Evolutionary conservation across 1,140 invertebrate genomes (phyloP).

Genomic region (Bombus sibiricus): DNA sequence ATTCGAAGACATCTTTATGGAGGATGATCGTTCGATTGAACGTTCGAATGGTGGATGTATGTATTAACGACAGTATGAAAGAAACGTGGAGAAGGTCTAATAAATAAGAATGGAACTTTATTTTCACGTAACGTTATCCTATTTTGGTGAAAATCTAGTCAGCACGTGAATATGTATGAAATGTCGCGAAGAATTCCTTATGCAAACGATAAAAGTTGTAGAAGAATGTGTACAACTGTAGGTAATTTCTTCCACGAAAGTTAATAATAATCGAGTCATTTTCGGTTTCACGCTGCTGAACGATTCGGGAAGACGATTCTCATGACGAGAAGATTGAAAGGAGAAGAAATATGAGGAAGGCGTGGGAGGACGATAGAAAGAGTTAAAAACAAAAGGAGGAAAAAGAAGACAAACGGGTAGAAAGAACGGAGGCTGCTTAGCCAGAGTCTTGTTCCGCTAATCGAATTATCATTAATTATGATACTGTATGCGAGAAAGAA

Average conservation of each 20-base stretch:
- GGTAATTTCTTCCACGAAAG: background rate
- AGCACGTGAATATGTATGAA: background rate
- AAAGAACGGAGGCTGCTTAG: slow-evolving; percentile 61
- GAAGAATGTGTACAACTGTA: no score
- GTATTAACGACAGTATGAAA: background rate
- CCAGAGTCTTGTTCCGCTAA: slow-evolving; percentile 74
- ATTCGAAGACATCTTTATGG: background rate
- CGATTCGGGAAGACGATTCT: background rate
- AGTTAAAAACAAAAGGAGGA: background rate
- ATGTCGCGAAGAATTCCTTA: no score
- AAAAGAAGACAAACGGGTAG: slow-evolving; percentile 13
- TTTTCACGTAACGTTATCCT: background rate
- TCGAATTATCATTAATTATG: slow-evolving; percentile 79
- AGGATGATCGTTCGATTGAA: background rate
- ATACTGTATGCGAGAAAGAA: slow-evolving; percentile 64
- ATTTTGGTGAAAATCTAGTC: background rate
- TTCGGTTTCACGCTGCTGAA: background rate
- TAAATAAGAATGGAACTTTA: background rate
- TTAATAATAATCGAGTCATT: background rate
- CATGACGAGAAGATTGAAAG: slow-evolving; percentile 28
- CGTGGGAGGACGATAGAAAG: background rate
- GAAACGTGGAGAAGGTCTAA: background rate
- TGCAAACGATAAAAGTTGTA: no score
- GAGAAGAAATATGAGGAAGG: background rate
- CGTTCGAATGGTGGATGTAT: background rate